These are phyloP conservation scores for Balanococcus diminutus DNA, from an alignment of 2,888 invertebrate species.

Conservation along the genomic window DNA sequence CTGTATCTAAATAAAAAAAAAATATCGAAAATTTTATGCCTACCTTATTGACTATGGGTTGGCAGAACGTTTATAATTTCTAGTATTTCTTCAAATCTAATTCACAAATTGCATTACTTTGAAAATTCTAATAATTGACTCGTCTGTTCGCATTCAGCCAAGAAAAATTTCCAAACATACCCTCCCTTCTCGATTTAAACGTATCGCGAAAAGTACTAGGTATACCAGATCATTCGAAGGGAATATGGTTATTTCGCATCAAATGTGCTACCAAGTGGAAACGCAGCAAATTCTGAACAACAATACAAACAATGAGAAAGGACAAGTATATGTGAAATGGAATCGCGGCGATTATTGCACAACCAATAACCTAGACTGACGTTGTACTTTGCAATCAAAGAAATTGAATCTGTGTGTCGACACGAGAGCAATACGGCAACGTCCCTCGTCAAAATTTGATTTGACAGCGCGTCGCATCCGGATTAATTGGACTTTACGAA, in stretches of 20 bases:
- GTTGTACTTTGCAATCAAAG: slow-evolving; percentile 43
- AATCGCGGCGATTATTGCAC: slow-evolving; percentile 48
- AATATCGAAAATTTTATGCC: too few species aligned
- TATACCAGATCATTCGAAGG: slow-evolving; percentile 4
- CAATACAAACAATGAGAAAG: slow-evolving; percentile 48
- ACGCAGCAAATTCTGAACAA: slow-evolving; percentile 47
- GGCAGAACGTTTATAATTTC: too few species aligned
- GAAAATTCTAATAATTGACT: too few species aligned
- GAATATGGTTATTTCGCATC: slow-evolving; percentile 45
- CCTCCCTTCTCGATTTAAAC: too few species aligned
- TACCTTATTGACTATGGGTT: too few species aligned
- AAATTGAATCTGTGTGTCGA: slow-evolving; percentile 50
- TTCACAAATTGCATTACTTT: too few species aligned
- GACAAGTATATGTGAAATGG: slow-evolving; percentile 27
- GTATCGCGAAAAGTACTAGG: neutral
- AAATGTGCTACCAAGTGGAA: slow-evolving; percentile 47
- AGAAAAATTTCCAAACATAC: too few species aligned
- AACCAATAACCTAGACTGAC: slow-evolving; percentile 23
- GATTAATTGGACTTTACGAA: slow-evolving; percentile 46
- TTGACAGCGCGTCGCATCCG: slow-evolving; percentile 27
- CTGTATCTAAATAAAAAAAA: too few species aligned
- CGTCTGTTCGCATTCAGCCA: too few species aligned
- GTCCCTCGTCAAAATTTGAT: slow-evolving; percentile 47
- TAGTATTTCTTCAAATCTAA: too few species aligned
- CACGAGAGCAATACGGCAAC: slow-evolving; percentile 30